A percentile compares a stretch with the other conserved stretches of the same genome.
Evolutionary conservation across 2,888 invertebrate species (phyloP).

Genomic region (Ectropis crepuscularia): DNA sequence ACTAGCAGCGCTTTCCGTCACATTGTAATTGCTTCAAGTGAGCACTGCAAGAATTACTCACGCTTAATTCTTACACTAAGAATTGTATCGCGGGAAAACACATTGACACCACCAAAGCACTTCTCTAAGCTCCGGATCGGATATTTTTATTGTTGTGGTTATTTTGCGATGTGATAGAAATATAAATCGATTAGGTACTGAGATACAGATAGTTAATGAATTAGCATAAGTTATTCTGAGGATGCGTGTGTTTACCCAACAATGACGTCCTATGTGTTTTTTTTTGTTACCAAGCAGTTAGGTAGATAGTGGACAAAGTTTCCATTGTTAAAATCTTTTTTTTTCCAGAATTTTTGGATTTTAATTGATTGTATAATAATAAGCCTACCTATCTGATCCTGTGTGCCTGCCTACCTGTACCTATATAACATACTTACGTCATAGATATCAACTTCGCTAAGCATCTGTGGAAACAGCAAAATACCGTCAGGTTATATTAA

Average conservation of each 20-base stretch:
- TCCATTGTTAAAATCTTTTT: too few species aligned
- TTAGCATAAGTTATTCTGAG: conserved; percentile 27
- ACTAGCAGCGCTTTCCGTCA: conserved; percentile 50
- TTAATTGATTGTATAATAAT: too few species aligned
- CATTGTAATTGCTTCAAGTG: conserved; percentile 51
- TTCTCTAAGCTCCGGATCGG: conserved; percentile 44
- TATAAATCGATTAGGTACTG: conserved; percentile 40
- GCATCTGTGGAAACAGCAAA: too few species aligned
- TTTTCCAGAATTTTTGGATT: too few species aligned
- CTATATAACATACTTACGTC: too few species aligned
- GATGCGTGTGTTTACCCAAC: conserved; percentile 26
- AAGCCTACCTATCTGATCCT: too few species aligned
- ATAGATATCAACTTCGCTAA: too few species aligned
- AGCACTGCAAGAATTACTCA: conserved; percentile 56
- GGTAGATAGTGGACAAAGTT: not conserved
- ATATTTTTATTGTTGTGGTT: conserved; percentile 41
- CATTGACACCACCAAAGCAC: conserved; percentile 45
- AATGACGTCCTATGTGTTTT: conserved; percentile 16
- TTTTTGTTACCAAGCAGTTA: conserved; percentile 6
- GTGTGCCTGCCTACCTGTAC: too few species aligned
- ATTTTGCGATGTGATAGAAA: conserved; percentile 40
- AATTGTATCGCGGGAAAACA: conserved; percentile 50
- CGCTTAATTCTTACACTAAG: conserved; percentile 39
- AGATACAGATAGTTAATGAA: conserved; percentile 33
- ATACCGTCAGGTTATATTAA: too few species aligned